Evolutionary conservation across 2,888 invertebrate species (phyloP).

Genomic region (Pachymerium ferrugineum): DNA sequence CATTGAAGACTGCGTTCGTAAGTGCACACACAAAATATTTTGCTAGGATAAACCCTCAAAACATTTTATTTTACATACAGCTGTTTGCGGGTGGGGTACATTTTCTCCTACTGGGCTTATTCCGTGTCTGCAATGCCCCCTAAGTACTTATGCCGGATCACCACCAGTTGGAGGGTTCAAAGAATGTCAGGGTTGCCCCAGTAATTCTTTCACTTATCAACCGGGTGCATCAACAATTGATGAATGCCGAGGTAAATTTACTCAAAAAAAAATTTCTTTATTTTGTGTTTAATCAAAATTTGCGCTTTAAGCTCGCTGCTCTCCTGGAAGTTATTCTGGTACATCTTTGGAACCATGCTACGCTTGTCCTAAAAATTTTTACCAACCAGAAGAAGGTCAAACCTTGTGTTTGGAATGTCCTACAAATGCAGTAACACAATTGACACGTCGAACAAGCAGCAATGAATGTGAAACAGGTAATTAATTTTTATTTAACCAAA

Average conservation of each 20-base stretch:
- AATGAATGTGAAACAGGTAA: constrained; percentile 70
- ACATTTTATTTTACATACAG: constrained; percentile 37
- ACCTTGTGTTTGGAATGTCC: constrained; percentile 85
- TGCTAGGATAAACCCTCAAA: not conserved
- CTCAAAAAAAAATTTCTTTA: not conserved
- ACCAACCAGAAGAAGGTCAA: constrained; percentile 77
- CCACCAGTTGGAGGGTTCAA: constrained; percentile 87
- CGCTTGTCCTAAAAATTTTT: constrained; percentile 85
- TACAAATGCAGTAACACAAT: constrained; percentile 79
- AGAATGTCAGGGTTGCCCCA: constrained; percentile 87
- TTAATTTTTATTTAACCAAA: too few relatives aligned
- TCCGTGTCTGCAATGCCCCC: constrained; percentile 87
- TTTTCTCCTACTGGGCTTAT: constrained; percentile 91
- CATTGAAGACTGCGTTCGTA: constrained; percentile 71
- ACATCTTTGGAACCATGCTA: constrained; percentile 92
- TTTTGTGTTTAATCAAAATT: not conserved
- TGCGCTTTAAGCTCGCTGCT: constrained; percentile 66
- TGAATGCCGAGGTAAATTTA: constrained; percentile 62
- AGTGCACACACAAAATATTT: constrained; percentile 28
- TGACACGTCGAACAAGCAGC: constrained; percentile 68
- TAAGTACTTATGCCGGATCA: constrained; percentile 80
- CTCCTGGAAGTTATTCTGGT: constrained; percentile 82
- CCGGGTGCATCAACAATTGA: constrained; percentile 80
- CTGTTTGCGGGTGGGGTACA: constrained; percentile 93
- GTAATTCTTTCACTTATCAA: constrained; percentile 82